Conservation (phyloP, 1,140 invertebrate species). For the Chlorops oryzae region DNA sequence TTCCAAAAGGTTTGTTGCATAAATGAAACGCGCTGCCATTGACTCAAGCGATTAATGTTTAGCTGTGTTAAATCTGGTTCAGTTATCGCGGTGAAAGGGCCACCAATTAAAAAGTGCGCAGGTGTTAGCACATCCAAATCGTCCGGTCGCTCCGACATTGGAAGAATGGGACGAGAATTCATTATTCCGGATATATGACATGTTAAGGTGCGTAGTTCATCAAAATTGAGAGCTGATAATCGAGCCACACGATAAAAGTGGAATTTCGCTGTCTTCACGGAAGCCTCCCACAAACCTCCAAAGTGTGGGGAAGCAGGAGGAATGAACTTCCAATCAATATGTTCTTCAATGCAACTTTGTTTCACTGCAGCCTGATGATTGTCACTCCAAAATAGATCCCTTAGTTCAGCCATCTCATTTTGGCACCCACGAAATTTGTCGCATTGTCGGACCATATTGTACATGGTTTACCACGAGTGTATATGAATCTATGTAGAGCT, state of each 20-base stretch:
- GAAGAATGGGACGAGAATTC: conserved; percentile 9
- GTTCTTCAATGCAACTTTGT: conserved; percentile 6
- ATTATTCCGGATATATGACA: conserved; percentile 14
- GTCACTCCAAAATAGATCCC: conserved; percentile 1
- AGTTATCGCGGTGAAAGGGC: conserved; percentile 24
- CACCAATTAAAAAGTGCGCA: conserved; percentile 15
- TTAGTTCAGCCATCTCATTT: conserved; percentile 14
- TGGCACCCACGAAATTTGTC: conserved; percentile 36
- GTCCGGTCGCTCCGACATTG: conserved; percentile 3
- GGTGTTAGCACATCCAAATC: conserved; percentile 10
- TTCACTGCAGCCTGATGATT: not conserved
- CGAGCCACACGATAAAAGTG: conserved; percentile 8
- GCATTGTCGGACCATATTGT: conserved; percentile 36
- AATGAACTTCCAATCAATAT: conserved; percentile 29
- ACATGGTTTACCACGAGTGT: conserved; percentile 14
- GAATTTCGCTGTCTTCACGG: conserved; percentile 10
- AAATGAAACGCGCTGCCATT: conserved; percentile 5
- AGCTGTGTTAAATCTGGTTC: conserved; percentile 18
- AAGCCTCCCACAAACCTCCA: conserved; percentile 20
- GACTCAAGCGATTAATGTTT: conserved; percentile 5
- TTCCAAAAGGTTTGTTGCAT: conserved; percentile 14
- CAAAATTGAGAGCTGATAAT: conserved; percentile 3
- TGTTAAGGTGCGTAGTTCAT: conserved; percentile 20
- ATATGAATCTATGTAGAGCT: conserved; percentile 21
- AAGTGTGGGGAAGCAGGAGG: conserved; percentile 29